Base-by-base conservation (phyloP, 2,797 vertebrate genomes). In the Sarcoramphus papa region DNA sequence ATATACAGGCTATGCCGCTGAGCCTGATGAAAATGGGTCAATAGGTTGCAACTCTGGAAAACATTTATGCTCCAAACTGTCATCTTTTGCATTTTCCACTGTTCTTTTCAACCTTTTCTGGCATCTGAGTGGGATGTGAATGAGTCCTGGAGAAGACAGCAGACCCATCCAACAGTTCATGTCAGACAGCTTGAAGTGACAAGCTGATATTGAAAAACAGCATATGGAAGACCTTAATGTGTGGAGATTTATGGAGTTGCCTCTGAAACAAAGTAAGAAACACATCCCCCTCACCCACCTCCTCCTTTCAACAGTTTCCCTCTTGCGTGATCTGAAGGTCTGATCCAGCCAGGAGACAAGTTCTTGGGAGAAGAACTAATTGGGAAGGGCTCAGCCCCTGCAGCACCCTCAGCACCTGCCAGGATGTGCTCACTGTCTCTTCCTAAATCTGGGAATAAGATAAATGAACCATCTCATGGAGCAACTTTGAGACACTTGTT, bases 301-400 rank as follows among this genome's bases (percentile, higher is more conserved):
- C 57, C 67, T 92, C 68, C 64, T 95, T 94, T 85, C 68, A 95
- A 78, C 90, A 67, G 88, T 87, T 93, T 96, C n/a, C 35, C 33
- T 50, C 28, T 85, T n/a, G 3, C 21, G 2, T 77, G 48, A 43
- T 92, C 60, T 77, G 72, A 74, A 83, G 75, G 81, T 76, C 59
- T 64, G 41, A 95, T 88, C 53, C 20, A 88, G 54, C 19, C 59
- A 85, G 72, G 21, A 91, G n/a, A 79, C 33, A 73, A 85, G 74
- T 53, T 43, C n/a, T 53, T 87, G 24, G 35, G 37, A 74, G 30
- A 28, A 1, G 4, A 90, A 78, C 13, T 81, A 77, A 56, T 0
- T 81, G 45, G 37, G 65, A 68, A n/a, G 27, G 14, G 64, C 27
- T 69, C 2, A 0, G 47, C 12, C 45, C 24, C 80, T 91, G 62